Conservation (phyloP, 2,797 vertebrate genomes). For the Anniella stebbinsi region DNA sequence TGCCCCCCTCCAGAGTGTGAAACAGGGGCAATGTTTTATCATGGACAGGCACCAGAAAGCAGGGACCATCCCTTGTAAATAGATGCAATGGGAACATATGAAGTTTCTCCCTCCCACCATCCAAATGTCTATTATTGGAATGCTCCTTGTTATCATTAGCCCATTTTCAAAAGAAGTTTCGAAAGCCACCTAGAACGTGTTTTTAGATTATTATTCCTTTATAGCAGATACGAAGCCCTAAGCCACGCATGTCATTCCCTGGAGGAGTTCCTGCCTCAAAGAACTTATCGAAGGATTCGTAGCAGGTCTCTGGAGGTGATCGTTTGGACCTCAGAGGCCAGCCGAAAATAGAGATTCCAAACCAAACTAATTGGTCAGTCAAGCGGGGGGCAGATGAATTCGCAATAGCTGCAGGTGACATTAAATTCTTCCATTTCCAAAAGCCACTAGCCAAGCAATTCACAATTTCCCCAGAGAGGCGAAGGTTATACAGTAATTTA, state of each 20-base stretch:
- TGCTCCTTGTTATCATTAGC: not conserved
- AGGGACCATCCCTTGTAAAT: not conserved
- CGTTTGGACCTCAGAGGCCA: not conserved
- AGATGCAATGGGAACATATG: not conserved
- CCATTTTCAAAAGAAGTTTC: not conserved
- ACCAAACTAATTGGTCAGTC: not conserved
- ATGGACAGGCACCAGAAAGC: not conserved
- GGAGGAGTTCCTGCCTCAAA: conserved; percentile 5
- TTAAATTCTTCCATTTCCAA: conserved; percentile 37
- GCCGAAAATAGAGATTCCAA: not conserved
- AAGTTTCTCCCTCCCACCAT: not conserved
- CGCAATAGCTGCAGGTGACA: not conserved
- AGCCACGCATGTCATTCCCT: conserved; percentile 9
- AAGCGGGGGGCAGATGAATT: not conserved
- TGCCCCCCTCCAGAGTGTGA: not conserved
- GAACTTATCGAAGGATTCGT: not conserved
- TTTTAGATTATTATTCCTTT: conserved; percentile 14
- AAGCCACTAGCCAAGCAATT: conserved; percentile 39
- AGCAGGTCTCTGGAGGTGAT: not conserved
- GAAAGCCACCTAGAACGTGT: not conserved
- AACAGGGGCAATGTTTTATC: not conserved
- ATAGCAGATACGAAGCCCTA: not conserved
- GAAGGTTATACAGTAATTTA: conserved; percentile 33
- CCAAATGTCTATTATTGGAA: not conserved
- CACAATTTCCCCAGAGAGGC: conserved; percentile 32